Evolutionary conservation across 2,888 invertebrate species (phyloP), one percentile per base, ranked within the genome.

Genomic region (Chymomyza caudatula): DNA sequence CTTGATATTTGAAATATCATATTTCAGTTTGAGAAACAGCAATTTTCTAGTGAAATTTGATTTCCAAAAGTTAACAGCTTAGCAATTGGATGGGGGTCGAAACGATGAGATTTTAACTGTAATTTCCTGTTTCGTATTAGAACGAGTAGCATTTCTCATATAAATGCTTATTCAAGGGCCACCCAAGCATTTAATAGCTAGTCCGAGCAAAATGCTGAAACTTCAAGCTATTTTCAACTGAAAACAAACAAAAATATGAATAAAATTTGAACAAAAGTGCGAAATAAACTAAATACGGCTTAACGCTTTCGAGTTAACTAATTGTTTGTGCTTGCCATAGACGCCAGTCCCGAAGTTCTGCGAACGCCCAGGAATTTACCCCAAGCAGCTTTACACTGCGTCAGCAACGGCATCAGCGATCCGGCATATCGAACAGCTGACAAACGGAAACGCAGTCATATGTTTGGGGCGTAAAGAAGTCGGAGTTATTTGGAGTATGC

Each of bases 401-500:
- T n/a, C n/a, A n/a, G n/a, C n/a, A n/a, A n/a, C n/a, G n/a, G 29
- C 29, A 37, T 37, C 29, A 37, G 29, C 11, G 11, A 17, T 22
- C 0, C 20, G 17, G 19, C 4, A 13, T 20, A 51, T 42, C 67
- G 77, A 75, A 71, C 80, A 81, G 80, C 80, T 81, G 80, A 81
- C 80, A 69, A 81, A 81, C 80, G 80, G 86, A 81, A 81, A 81
- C 72, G 75, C 81, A 77, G 76, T 80, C 80, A 80, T 86, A 80
- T 84, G 86, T 67, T 76, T 70, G 47, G 11, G 20, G 51, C 51
- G 51, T 51, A 13, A 52, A 22, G n/a, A 52, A 22, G 52, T n/a
- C 22, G 69, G 76, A 86, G 86, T 76, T 86, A 81, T 81, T 81
- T 81, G 81, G 74, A 86, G 81, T 81, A 81, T 81, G 80, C 85